Evolutionary conservation across 23 tunicate genomes (phyloP).

Genomic region (Ascidia mentula): DNA sequence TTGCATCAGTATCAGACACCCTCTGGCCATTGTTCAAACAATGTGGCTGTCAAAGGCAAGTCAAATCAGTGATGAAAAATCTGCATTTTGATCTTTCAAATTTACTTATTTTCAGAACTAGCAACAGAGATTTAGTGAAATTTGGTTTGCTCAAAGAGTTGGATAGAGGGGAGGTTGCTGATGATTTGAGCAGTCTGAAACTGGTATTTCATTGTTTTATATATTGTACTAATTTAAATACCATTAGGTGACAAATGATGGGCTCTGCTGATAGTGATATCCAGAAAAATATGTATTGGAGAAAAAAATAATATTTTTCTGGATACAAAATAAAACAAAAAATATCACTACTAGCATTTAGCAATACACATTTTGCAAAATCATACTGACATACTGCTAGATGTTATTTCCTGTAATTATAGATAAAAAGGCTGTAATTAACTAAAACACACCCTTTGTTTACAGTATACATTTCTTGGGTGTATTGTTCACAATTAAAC

Average conservation of each 20-base stretch:
- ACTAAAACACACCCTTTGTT: not conserved
- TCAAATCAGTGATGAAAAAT: not conserved
- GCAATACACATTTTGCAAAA: no score
- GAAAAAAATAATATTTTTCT: no score
- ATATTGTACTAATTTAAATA: not conserved
- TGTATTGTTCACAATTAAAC: not conserved
- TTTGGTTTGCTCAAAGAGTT: constrained; percentile 13
- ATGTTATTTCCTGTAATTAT: no score
- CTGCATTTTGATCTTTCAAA: not conserved
- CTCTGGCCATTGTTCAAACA: constrained; percentile 46
- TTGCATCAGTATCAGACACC: constrained; percentile 61
- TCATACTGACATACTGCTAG: no score
- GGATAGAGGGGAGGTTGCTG: not conserved
- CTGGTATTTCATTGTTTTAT: not conserved
- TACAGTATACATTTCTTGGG: not conserved
- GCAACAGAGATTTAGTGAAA: not conserved
- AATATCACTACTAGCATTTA: no score
- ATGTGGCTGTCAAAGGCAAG: constrained; percentile 30
- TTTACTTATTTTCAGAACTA: constrained; percentile 12
- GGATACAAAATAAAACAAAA: no score
- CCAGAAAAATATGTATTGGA: no score
- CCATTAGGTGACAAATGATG: no score
- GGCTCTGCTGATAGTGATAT: no score
- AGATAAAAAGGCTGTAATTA: no score
- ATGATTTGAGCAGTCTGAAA: constrained; percentile 7